Base-by-base conservation (phyloP, 2,113 vertebrate genomes). In the Tyrannus savana region DNA sequence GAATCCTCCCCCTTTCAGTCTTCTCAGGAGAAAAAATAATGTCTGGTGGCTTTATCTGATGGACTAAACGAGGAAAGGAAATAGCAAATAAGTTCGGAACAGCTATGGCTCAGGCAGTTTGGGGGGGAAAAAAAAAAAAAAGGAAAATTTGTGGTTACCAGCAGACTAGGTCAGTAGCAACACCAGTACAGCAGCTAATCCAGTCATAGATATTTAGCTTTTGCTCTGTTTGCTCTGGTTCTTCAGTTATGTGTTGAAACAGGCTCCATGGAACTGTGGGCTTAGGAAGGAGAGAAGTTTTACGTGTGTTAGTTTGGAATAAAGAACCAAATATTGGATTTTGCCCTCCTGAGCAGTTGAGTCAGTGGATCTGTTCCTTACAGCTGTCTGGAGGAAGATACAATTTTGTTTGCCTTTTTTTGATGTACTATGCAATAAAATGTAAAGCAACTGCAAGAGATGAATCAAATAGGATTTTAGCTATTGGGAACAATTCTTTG, bases 11-110 rank as follows among this genome's bases (percentile, higher is more conserved):
- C 14, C 2, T 69, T 84, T 76, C 75, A 41, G n/a, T 59, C 63
- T 77, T 94, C 79, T 62, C 55, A 42, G 39, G 22, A 77, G n/a
- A 80, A 7, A 8, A 68, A 91, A 49, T 78, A 82, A 89, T 52
- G 27, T 50, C 68, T 82, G n/a, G 28, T 89, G 41, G 28, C 28
- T 35, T 87, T 60, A 72, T 52, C 53, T 82, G 69, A 56, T 49
- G n/a, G 28, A 75, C 28, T 66, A 62, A 78, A 79, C 8, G 23
- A 82, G 37, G 58, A 88, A 68, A 79, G 13, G 10, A 84, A 81
- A 64, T 18, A 59, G 42, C 27, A 93, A 92, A 68, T 64, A 53
- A 64, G 8, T 77, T 78, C 56, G 44, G n/a, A 82, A 89, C 28
- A 84, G 58, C 44, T 78, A 84, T 33, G 41, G 56, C 14, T 92